Conservation (phyloP, 2,888 invertebrate genomes). For the Mythimna impura region DNA sequence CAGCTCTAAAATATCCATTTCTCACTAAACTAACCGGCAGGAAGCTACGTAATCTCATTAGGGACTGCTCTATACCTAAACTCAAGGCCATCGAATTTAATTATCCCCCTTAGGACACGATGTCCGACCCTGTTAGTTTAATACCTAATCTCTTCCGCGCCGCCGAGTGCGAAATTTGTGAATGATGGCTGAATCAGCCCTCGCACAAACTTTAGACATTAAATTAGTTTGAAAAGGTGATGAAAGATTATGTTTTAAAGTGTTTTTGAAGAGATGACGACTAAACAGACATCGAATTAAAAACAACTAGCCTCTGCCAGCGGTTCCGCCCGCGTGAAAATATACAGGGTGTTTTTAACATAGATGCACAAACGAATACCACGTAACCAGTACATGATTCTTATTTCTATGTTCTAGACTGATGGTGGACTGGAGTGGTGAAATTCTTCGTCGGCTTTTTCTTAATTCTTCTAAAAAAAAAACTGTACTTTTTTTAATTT, state of each 20-base stretch:
- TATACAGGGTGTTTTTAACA: too few species aligned
- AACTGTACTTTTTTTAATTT: too few species aligned
- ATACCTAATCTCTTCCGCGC: constrained; percentile 58
- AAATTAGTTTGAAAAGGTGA: constrained; percentile 8
- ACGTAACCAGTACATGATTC: too few species aligned
- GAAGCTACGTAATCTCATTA: constrained; percentile 20
- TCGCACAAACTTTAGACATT: constrained; percentile 16
- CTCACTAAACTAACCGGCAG: not conserved
- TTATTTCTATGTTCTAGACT: too few species aligned
- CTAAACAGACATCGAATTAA: not conserved
- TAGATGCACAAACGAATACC: too few species aligned
- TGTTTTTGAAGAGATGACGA: constrained; percentile 2
- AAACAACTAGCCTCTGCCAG: too few species aligned
- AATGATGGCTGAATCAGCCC: constrained; percentile 55
- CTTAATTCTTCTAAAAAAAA: too few species aligned
- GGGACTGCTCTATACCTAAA: constrained; percentile 6
- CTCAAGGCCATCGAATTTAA: constrained; percentile 33
- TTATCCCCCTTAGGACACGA: constrained; percentile 24
- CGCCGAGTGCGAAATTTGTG: constrained; percentile 54
- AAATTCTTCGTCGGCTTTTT: too few species aligned
- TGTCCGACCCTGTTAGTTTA: constrained; percentile 45
- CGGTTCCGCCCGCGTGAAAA: too few species aligned
- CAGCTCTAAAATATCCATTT: not conserved
- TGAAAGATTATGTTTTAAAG: constrained; percentile 17
- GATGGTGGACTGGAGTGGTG: too few species aligned